A percentile compares a stretch with the other conserved stretches of the same genome.
Evolutionary conservation across 2,797 vertebrate genomes (phyloP).

Genomic region (Halcyon leucocephala): DNA sequence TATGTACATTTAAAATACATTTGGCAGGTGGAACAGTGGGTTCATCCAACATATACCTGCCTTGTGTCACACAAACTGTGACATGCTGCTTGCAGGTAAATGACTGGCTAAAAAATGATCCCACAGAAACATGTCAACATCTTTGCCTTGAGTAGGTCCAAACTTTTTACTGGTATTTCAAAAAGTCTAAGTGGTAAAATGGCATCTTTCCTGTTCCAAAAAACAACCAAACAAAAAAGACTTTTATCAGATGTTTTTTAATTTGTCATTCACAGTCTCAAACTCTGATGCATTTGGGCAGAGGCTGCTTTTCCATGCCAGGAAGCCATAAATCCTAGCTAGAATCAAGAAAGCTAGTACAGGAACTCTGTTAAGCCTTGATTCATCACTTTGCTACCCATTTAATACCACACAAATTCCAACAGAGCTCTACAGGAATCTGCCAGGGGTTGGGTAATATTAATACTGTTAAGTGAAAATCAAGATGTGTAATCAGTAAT

Average conservation of each 20-base stretch:
- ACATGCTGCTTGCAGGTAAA: background rate
- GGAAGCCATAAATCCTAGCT: background rate
- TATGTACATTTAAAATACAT: slow-evolving; percentile 14
- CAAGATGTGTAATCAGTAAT: background rate
- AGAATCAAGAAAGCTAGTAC: background rate
- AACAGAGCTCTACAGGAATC: background rate
- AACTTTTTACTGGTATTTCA: background rate
- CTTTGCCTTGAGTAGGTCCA: background rate
- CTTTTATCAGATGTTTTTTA: background rate
- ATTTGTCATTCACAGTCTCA: background rate
- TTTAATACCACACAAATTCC: background rate
- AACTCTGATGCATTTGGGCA: background rate
- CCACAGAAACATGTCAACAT: background rate
- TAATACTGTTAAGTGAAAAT: background rate
- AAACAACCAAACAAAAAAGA: background rate
- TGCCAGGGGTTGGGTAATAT: background rate
- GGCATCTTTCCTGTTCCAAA: background rate
- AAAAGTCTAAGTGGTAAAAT: background rate
- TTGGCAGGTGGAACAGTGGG: background rate
- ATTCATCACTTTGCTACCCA: background rate
- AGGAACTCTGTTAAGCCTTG: background rate
- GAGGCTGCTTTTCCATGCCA: background rate
- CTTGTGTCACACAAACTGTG: background rate
- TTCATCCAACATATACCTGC: background rate
- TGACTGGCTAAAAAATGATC: background rate